A percentile compares a stretch with the other conserved stretches of the same genome.
These are phyloP conservation scores for Grus americana DNA, from an alignment of 2,113 vertebrate genomes.

Conservation along the genomic window DNA sequence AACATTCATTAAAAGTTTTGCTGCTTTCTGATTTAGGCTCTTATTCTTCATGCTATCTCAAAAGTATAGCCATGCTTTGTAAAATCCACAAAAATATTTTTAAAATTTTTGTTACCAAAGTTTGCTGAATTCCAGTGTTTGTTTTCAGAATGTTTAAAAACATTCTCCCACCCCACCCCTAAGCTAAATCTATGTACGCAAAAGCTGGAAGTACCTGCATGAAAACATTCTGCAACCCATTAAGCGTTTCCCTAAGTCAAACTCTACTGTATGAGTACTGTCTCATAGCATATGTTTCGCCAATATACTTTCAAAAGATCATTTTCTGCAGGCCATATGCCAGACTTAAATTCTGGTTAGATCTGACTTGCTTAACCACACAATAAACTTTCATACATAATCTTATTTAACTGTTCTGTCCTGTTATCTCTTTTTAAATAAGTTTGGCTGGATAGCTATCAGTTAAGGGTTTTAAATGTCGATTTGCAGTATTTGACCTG, in stretches of 20 bases:
- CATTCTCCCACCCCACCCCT: accelerated
- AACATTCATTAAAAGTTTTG: neutral
- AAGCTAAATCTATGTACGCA: neutral
- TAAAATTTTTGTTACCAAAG: neutral
- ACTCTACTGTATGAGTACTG: neutral
- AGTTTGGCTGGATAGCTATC: neutral
- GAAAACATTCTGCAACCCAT: neutral
- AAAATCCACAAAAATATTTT: neutral
- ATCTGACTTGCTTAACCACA: neutral
- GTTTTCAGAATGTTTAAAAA: neutral
- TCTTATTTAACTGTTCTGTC: neutral
- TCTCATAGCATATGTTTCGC: neutral
- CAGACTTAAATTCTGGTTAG: neutral
- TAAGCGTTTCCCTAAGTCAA: neutral
- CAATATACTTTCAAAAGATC: neutral
- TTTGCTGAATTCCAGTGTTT: neutral
- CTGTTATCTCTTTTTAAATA: neutral
- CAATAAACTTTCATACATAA: neutral
- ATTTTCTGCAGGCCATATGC: neutral
- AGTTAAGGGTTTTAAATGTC: neutral
- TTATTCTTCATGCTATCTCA: neutral
- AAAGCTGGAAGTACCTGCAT: neutral
- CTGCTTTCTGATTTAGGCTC: neutral
- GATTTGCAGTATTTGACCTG: neutral
- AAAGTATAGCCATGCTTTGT: neutral